A percentile compares a stretch with the other conserved stretches of the same genome.
phyloP scores from a whole-genome alignment of 2,113 vertebrate genomes.

The Urocitellus parryii region DNA sequence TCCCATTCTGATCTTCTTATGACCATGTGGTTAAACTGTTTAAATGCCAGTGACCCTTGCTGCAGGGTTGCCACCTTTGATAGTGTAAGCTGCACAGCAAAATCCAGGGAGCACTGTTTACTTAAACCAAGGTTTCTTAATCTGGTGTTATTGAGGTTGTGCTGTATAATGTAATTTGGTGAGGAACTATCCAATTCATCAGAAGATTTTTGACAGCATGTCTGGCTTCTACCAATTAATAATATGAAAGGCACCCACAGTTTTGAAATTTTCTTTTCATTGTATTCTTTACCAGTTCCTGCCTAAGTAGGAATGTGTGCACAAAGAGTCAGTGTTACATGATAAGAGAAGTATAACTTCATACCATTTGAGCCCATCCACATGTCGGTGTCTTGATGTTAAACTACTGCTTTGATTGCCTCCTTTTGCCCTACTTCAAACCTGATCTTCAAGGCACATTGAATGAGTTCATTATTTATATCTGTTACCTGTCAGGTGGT shows the following conservation, averaged over 20 bases:
- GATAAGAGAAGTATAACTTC: not conserved
- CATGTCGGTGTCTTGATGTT: not conserved
- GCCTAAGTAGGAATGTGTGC: not conserved
- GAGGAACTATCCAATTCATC: not conserved
- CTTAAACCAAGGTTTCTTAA: not conserved
- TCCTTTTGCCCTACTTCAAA: conserved; percentile 6
- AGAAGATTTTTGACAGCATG: not conserved
- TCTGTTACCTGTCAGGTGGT: not conserved
- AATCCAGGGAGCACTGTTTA: not conserved
- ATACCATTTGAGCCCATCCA: not conserved
- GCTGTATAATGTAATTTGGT: not conserved
- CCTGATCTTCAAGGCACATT: conserved; percentile 7
- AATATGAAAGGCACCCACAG: not conserved
- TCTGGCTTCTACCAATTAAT: not conserved
- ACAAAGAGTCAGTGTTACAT: not conserved
- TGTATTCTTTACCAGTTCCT: not conserved
- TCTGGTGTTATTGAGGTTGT: not conserved
- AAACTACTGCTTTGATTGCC: conserved; percentile 8
- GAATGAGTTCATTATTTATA: conserved; percentile 17
- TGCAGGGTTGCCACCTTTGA: not conserved
- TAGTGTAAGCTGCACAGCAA: not conserved
- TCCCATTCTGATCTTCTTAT: not conserved
- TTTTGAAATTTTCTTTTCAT: not conserved
- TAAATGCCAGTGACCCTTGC: not conserved
- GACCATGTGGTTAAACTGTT: not conserved